Evolutionary conservation across 2,113 vertebrate genomes (phyloP), one percentile per base, ranked within the genome.

Genomic region (Trinectes maculatus): DNA sequence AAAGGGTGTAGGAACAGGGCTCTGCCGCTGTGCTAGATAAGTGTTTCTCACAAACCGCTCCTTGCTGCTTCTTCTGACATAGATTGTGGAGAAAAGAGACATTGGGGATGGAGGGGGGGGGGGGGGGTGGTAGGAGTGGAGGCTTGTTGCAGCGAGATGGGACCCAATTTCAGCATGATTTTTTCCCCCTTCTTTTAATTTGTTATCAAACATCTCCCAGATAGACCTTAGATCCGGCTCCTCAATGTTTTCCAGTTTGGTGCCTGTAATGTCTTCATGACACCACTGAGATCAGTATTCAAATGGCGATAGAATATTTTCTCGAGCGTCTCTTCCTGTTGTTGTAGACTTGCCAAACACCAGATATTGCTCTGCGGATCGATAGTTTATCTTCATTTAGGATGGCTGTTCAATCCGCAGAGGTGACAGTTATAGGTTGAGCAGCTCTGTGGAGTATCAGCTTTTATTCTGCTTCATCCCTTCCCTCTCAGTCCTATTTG

Each of bases 1-100:
- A 94, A 93, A 94, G 92, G 94, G 91, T 93, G 90, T 92, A 93
- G 89, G 90, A 96, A 95, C 93, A 96, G 95, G 94, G 91, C 93
- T 90, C 92, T 93, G 92, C 92, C 89, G 89, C 89, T 93, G 93
- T 87, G 92, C 93, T 84, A 93, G 91, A 87, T 92, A 92, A 77
- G 92, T 93, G 90, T 92, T 92, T 88, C 93, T 95, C 89, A 83
- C 89, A 92, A 92, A 90, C 91, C 70, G 85, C 84, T 91, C 82
- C 88, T 90, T 69, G 82, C 82, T 84, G 85, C 85, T 83, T 92
- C 49, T 58, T 77, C 91, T 92, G 93, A 91, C 92, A 92, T 89
- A 92, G 91, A 91, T 91, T 92, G 89, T 90, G 76, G 83, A 87
- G 88, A 89, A 90, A 92, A 91, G 87, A 92, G 89, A 90, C 87